These are phyloP conservation scores for Entelurus aequoreus DNA, from an alignment of 2,113 vertebrate genomes.

Conservation along the genomic window DNA sequence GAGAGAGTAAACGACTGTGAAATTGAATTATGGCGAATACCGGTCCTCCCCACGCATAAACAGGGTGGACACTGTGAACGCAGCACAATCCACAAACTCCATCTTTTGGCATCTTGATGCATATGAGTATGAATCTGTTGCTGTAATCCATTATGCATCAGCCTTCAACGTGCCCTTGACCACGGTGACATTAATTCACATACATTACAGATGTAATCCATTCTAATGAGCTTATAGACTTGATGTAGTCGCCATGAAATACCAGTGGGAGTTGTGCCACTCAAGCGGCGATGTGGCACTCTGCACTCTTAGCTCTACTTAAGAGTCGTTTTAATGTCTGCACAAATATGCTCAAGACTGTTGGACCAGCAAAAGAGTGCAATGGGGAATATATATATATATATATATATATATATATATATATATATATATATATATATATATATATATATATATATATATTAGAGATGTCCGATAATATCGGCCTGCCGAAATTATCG, in stretches of 20 bases:
- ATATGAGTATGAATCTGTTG: slow-evolving; percentile 20
- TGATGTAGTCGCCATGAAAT: slow-evolving; percentile 41
- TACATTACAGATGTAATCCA: slow-evolving; percentile 70
- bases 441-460: no score
- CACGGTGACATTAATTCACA: slow-evolving; percentile 59
- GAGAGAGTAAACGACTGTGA: slow-evolving; percentile 16
- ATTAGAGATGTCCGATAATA: no score
- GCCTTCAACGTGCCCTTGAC: slow-evolving; percentile 59
- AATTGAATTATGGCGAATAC: slow-evolving; percentile 28
- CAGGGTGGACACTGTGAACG: neutral
- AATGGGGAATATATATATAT: neutral
- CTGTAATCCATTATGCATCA: slow-evolving; percentile 63
- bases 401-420: no score
- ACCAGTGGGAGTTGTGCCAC: slow-evolving; percentile 35
- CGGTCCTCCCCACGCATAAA: slow-evolving; percentile 8
- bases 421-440: no score
- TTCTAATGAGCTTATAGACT: slow-evolving; percentile 64
- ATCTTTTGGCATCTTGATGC: slow-evolving; percentile 36
- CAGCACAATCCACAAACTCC: slow-evolving; percentile 22
- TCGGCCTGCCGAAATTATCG: no score
- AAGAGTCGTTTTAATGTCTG: slow-evolving; percentile 38
- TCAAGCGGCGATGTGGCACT: slow-evolving; percentile 39
- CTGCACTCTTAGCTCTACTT: slow-evolving; percentile 21
- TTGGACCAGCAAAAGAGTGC: slow-evolving; percentile 6
- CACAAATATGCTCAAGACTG: slow-evolving; percentile 16